A percentile compares a stretch with the other conserved stretches of the same genome.
Evolutionary conservation across 2,797 vertebrate species (phyloP).

Genomic region (Cottoperca gobio): DNA sequence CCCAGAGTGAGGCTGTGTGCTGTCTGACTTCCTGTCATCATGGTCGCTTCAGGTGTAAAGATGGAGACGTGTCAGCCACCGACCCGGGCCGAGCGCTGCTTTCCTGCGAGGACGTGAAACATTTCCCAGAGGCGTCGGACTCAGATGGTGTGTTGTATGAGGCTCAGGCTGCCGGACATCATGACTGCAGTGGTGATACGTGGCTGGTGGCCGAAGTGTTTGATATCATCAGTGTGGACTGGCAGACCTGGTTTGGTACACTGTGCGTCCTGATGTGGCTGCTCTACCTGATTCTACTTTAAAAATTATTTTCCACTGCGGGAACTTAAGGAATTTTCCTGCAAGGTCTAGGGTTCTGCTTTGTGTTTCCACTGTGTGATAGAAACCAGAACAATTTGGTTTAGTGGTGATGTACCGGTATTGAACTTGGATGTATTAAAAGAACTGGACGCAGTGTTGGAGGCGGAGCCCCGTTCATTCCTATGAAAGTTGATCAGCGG

Average conservation of each 20-base stretch:
- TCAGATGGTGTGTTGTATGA: conserved; percentile 84
- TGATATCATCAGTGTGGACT: conserved; percentile 73
- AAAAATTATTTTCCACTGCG: not conserved
- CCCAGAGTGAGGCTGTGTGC: conserved; percentile 21
- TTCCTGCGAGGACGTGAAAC: conserved; percentile 85
- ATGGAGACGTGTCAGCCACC: conserved; percentile 85
- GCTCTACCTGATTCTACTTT: conserved; percentile 86
- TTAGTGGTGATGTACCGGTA: too few relatives aligned
- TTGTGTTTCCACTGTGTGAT: too few relatives aligned
- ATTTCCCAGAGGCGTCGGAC: conserved; percentile 80
- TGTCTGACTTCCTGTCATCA: conserved; percentile 66
- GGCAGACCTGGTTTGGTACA: conserved; percentile 81
- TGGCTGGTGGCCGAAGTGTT: conserved; percentile 47
- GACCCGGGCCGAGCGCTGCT: conserved; percentile 84
- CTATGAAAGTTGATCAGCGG: too few relatives aligned
- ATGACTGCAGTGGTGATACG: conserved; percentile 55
- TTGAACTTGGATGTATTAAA: too few relatives aligned
- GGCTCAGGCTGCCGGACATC: conserved; percentile 79
- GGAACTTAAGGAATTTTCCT: not conserved
- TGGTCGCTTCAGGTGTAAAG: conserved; percentile 91
- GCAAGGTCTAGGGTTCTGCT: too few relatives aligned
- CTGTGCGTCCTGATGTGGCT: conserved; percentile 90
- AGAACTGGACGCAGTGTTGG: too few relatives aligned
- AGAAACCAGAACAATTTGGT: not conserved
- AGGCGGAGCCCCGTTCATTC: too few relatives aligned